Evolutionary conservation across 2,113 vertebrate species (phyloP), one percentile per base, ranked within the genome.

Genomic region (Psophia crepitans): DNA sequence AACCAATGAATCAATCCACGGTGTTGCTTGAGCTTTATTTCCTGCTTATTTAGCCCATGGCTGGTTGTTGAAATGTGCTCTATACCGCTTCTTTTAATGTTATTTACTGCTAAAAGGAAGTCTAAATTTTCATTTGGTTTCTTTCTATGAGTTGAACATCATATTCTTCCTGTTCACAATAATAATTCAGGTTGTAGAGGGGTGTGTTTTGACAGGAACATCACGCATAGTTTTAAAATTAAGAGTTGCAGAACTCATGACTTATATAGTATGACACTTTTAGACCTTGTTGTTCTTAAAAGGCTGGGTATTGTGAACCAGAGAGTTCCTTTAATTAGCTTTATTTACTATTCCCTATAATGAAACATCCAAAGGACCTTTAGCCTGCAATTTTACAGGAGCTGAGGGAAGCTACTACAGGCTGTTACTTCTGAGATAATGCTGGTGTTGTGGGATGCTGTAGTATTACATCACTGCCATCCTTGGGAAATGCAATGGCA

Each of bases 71-170:
- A 93, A 85, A 84, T 84, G 64, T 57, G 26, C 32, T 82, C 9
- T 86, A 13, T 66, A n/a, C 11, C 23, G n/a, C 57, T 71, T 92
- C 19, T 87, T 94, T 81, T 53, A 87, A 71, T 6, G 5, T 70
- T 90, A 68, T 96, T 97, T 95, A 83, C 41, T 82, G 53, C 53
- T 76, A 73, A 94, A 86, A 89, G 12, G 56, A 96, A 86, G 37
- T 35, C 12, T 92, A 56, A 64, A 48, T 95, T 96, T 94, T 92
- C 80, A 37, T 90, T 85, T 73, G 7, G 6, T 81, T 90, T 94
- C 24, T 74, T 93, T 56, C 33, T 68, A 6, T 30, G 39, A 66
- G 54, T 75, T 93, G 57, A 95, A 66, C 71, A 61, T 46, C 6
- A 30, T 46, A 48, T 85, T 92, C 68, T 93, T 83, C 68, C 41